These are phyloP conservation scores for Tetragonula clypearis DNA, from an alignment of 1,140 invertebrate genomes.

Conservation along the genomic window DNA sequence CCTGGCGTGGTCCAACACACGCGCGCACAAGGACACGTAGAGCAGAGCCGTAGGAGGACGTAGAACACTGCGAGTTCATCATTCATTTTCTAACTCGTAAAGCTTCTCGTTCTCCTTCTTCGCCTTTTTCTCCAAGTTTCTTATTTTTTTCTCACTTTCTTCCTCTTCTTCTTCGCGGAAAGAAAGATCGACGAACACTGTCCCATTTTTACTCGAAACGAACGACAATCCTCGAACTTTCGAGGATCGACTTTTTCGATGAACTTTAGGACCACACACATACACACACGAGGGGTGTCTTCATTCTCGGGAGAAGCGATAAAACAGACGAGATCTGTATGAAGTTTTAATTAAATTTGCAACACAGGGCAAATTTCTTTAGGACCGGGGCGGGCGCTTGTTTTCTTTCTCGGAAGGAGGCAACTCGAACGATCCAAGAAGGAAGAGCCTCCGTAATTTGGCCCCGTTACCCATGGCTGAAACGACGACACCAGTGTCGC, in stretches of 20 bases:
- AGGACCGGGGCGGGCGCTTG: background rate
- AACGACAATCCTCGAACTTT: no score
- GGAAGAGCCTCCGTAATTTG: no score
- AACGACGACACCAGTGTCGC: background rate
- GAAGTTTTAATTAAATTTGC: constrained; percentile 10
- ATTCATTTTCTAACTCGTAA: constrained; percentile 54
- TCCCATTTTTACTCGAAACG: no score
- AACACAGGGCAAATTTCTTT: background rate
- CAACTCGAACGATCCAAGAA: background rate
- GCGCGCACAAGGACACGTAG: constrained; percentile 3
- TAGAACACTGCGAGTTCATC: constrained; percentile 47
- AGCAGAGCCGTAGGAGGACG: constrained; percentile 3
- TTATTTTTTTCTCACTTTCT: background rate
- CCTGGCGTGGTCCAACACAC: constrained; percentile 73
- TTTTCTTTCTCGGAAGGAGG: background rate
- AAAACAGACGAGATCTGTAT: background rate
- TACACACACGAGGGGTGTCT: no score
- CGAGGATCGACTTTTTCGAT: no score
- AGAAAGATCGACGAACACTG: no score
- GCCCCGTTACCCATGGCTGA: background rate
- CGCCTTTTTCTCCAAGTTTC: background rate
- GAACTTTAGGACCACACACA: background rate
- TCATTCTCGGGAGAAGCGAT: background rate
- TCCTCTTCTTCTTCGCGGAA: background rate
- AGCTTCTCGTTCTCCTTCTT: constrained; percentile 11